A percentile compares a stretch with the other conserved stretches of the same genome.
These are phyloP conservation scores for Picus viridis DNA, from an alignment of 2,797 vertebrate genomes.

Conservation along the genomic window DNA sequence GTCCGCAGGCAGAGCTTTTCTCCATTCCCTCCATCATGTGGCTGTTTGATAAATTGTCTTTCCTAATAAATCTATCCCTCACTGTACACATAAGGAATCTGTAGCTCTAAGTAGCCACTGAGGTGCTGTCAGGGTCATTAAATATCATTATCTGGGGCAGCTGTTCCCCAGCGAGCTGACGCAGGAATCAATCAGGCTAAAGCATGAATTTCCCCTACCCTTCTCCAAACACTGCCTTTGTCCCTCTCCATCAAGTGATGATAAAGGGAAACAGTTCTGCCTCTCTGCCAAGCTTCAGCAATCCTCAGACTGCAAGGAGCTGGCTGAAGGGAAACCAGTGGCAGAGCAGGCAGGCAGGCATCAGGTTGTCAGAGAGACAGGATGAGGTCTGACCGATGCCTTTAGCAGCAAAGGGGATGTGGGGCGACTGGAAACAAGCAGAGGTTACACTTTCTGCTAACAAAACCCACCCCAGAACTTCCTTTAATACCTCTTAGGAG, in stretches of 20 bases:
- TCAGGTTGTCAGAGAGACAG: slow-evolving; percentile 76
- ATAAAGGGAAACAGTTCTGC: background rate
- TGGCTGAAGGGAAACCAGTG: slow-evolving; percentile 76
- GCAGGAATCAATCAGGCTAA: slow-evolving; percentile 44
- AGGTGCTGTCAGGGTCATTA: slow-evolving; percentile 67
- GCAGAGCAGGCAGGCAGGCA: slow-evolving; percentile 68
- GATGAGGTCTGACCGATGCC: slow-evolving; percentile 33
- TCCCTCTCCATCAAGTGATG: slow-evolving; percentile 1
- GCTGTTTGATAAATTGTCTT: slow-evolving; percentile 5
- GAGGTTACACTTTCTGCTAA: background rate
- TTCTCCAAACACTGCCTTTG: slow-evolving; percentile 8
- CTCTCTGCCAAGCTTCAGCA: background rate
- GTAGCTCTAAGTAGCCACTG: slow-evolving; percentile 42
- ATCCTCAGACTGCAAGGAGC: background rate
- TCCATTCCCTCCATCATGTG: background rate
- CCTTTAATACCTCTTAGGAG: slow-evolving; percentile 7
- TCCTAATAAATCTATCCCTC: slow-evolving; percentile 29
- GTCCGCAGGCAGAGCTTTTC: slow-evolving; percentile 4
- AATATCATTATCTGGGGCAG: slow-evolving; percentile 74
- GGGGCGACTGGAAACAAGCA: background rate
- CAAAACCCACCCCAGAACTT: background rate
- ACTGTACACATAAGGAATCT: slow-evolving; percentile 13
- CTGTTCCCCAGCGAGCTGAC: slow-evolving; percentile 38
- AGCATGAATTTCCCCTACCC: background rate
- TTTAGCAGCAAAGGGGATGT: background rate